phyloP scores from a whole-genome alignment of 1,140 invertebrate species.

The Samia ricini region DNA sequence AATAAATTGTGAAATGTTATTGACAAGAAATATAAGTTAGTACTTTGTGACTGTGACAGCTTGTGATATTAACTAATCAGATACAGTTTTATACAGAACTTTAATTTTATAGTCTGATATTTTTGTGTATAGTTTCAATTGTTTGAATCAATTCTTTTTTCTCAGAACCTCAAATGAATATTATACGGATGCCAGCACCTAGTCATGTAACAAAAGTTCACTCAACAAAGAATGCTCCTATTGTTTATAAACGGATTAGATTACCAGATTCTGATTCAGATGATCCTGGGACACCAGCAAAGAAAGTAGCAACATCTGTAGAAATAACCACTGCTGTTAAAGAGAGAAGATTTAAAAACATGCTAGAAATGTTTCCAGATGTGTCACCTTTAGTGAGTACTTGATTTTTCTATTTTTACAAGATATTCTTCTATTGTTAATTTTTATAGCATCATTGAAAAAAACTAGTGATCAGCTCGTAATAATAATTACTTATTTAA shows the following conservation, averaged over 20 bases:
- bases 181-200: slow-evolving; percentile 51
- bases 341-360: slow-evolving; percentile 69
- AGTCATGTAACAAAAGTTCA: slow-evolving; percentile 26
- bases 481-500: too few relatives aligned
- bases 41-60: too few relatives aligned
- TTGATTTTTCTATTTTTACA: too few relatives aligned
- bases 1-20: too few relatives aligned
- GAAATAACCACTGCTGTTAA: slow-evolving; percentile 62
- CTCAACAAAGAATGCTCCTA: slow-evolving; percentile 30
- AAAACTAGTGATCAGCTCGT: too few relatives aligned
- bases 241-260: slow-evolving; percentile 66
- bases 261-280: slow-evolving; percentile 69
- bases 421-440: too few relatives aligned
- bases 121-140: too few relatives aligned
- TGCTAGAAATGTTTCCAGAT: slow-evolving; percentile 76
- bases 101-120: too few relatives aligned
- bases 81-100: too few relatives aligned
- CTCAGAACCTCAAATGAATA: slow-evolving; percentile 34
- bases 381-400: slow-evolving; percentile 58
- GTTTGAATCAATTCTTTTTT: neutral
- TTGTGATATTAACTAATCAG: too few relatives aligned
- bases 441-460: too few relatives aligned
- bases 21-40: too few relatives aligned
- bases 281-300: slow-evolving; percentile 56
- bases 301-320: slow-evolving; percentile 38